Base-by-base conservation (phyloP, 2,797 vertebrate species). In the Lepilemur septentrionalis region DNA sequence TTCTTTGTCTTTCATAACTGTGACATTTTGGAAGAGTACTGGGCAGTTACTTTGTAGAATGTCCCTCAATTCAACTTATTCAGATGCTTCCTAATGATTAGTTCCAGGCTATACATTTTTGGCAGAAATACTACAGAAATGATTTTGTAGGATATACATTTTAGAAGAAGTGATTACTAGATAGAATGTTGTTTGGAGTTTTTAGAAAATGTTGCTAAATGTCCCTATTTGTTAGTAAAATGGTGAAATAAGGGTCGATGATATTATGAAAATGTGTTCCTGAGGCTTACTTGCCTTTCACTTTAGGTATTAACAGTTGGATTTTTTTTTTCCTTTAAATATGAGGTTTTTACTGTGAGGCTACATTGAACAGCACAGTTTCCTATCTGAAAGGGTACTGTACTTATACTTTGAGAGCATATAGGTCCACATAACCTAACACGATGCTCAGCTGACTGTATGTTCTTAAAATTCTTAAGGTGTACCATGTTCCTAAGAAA, bases 361-460 rank as follows among this genome's bases (percentile, higher is more conserved):
- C 72, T 97, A 32, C 87, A 87, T 87, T 90, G 96, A 90, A 93
- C 18, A 97, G 38, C 84, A 91, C 7, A 69, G 28, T 59, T 94
- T 94, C 75, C 76, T 72, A 38, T 93, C 48, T n/a, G 82, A 85
- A 88, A 89, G 80, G 28, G 46, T 86, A 61, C 65, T 25, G 13
- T 67, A 90, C 12, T 89, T 48, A 88, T 65, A 96, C 20, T 83
- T 69, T 91, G 84, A 95, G 63, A 50, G 46, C 86, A 79, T 4
- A 52, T 86, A 93, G 82, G 35, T 82, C 43, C 86, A 32, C 23
- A 59, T 87, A 86, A 89, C 46, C 61, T 75, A 86, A 79, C 12
- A 57, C 32, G 46, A 55, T 83, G 30, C 79, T 94, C 69, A 63
- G 57, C 61, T 92, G 48, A 96, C 48, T 81, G 38, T 20, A 82